Conservation (phyloP, 2,797 vertebrate genomes). For the Lepilemur ruficaudatus region DNA sequence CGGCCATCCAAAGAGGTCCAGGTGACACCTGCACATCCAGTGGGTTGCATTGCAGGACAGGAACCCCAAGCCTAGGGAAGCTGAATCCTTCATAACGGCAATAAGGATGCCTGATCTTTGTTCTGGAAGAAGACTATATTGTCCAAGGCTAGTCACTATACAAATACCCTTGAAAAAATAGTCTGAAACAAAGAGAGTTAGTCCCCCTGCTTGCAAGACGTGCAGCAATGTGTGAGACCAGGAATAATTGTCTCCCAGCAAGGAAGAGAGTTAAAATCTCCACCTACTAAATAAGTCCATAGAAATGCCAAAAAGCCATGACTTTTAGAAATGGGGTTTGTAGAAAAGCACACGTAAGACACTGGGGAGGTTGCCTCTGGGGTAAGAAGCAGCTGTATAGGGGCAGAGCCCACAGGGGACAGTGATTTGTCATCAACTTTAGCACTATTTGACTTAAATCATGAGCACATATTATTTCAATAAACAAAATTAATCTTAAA, state of each 20-base stretch:
- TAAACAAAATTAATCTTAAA: constrained; percentile 43
- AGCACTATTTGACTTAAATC: background rate
- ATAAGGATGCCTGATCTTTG: background rate
- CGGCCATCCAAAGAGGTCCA: background rate
- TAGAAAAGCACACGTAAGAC: background rate
- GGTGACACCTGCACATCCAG: background rate
- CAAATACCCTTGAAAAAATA: background rate
- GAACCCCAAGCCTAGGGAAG: background rate
- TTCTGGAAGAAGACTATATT: background rate
- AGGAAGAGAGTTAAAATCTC: background rate
- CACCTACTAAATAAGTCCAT: background rate
- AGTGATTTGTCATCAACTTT: background rate
- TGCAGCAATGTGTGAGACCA: background rate
- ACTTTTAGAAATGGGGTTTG: background rate
- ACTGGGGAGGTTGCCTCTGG: background rate
- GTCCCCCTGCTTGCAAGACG: background rate
- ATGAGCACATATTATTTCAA: background rate
- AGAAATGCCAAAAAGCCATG: background rate
- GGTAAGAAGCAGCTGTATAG: background rate
- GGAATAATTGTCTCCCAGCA: background rate
- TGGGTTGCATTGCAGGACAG: background rate
- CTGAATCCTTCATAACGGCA: background rate
- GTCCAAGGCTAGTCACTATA: background rate
- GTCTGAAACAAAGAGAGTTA: background rate
- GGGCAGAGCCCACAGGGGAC: background rate